These are phyloP conservation scores for Drosophila formosana DNA, from an alignment of 2,888 invertebrate species.

Conservation along the genomic window DNA sequence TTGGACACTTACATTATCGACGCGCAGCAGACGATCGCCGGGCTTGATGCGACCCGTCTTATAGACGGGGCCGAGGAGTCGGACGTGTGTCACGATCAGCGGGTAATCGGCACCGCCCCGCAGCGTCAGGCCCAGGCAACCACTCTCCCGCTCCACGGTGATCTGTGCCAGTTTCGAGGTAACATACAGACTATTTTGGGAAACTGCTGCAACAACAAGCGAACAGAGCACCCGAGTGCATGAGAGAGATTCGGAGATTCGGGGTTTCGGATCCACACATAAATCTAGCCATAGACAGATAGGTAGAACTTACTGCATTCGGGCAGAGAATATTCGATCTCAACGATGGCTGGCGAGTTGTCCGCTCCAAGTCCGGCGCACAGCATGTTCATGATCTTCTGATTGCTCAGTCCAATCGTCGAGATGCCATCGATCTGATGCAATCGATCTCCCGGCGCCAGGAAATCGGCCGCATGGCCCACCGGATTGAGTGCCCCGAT, in stretches of 20 bases:
- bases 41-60: conserved; percentile 95
- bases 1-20: conserved; percentile 89
- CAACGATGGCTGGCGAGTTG: conserved; percentile 90
- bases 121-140: conserved; percentile 95
- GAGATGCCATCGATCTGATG: conserved; percentile 93
- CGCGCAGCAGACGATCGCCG: conserved; percentile 94
- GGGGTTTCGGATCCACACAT: no score
- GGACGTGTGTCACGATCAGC: conserved; percentile 94
- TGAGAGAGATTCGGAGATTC: not conserved
- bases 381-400: conserved; percentile 90
- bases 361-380: conserved; percentile 85
- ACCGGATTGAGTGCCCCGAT: conserved; percentile 84
- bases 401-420: conserved; percentile 90
- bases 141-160: conserved; percentile 91
- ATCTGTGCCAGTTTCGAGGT: conserved; percentile 92
- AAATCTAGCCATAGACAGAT: no score
- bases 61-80: conserved; percentile 95
- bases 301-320: conserved; percentile 89
- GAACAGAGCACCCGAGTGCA: not conserved
- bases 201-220: conserved; percentile 85
- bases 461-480: conserved; percentile 88
- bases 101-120: conserved; percentile 93
- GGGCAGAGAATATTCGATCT: conserved; percentile 93
- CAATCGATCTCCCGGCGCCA: conserved; percentile 92
- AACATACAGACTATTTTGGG: conserved; percentile 90